Percentiles rank a stretch among this genome's conserved stretches.
These are phyloP conservation scores for Hypomesus transpacificus DNA, from an alignment of 2,113 vertebrate species.

Conservation along the genomic window DNA sequence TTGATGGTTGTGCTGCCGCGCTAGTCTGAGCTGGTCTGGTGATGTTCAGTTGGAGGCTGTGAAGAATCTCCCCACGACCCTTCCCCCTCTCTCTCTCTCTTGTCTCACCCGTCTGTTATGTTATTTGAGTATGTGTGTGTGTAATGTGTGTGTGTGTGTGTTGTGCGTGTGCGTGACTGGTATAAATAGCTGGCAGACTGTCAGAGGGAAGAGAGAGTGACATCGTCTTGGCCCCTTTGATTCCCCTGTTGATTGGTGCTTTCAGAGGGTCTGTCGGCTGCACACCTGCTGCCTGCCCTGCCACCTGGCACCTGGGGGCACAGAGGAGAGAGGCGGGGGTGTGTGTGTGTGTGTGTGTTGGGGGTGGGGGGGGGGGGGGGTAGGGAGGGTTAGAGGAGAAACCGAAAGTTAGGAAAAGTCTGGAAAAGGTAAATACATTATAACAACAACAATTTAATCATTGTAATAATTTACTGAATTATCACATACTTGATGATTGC, in stretches of 20 bases:
- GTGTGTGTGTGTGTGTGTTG: neutral
- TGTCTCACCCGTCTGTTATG: slow-evolving; percentile 3
- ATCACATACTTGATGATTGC: no score
- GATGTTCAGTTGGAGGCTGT: slow-evolving; percentile 1
- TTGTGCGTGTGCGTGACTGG: neutral
- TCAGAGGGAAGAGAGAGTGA: slow-evolving; percentile 22
- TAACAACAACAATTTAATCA: no score
- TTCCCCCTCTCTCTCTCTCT: slow-evolving; percentile 3
- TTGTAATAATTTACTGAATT: no score
- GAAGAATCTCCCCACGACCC: neutral
- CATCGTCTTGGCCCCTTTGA: slow-evolving; percentile 36
- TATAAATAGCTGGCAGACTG: slow-evolving; percentile 14
- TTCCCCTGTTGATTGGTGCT: slow-evolving; percentile 35
- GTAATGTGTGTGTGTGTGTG: neutral
- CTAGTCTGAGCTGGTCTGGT: neutral
- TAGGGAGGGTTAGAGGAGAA: neutral
- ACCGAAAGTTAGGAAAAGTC: neutral
- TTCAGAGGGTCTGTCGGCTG: slow-evolving; percentile 23
- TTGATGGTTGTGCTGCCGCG: slow-evolving; percentile 34
- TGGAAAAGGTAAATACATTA: no score
- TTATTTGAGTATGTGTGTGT: neutral
- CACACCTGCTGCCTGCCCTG: slow-evolving; percentile 22
- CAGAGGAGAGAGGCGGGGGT: neutral
- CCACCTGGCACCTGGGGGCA: neutral
- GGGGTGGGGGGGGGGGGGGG: neutral